phyloP scores from a whole-genome alignment of 1,140 invertebrate genomes.

The Bombus superbus region DNA sequence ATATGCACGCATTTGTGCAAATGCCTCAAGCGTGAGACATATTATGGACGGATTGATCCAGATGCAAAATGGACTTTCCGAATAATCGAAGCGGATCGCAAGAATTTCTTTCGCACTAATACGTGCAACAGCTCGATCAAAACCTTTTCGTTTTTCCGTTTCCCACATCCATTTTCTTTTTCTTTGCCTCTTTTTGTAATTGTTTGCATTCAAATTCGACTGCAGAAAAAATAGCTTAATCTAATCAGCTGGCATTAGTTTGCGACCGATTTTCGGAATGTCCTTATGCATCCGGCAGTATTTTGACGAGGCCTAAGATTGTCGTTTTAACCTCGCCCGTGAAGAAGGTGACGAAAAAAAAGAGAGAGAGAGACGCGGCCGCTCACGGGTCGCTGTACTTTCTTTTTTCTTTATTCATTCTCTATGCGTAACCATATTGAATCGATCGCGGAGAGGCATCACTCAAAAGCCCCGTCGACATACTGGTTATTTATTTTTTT shows the following conservation, averaged over 20 bases:
- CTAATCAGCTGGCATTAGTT: not conserved
- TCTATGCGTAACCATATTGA: not conserved
- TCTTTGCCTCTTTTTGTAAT: not conserved
- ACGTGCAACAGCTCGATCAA: not conserved
- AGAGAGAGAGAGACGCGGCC: constrained; percentile 46
- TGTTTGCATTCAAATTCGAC: not conserved
- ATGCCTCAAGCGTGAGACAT: constrained; percentile 78
- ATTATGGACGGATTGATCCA: constrained; percentile 83
- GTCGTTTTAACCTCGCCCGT: constrained; percentile 75
- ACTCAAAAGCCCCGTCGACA: constrained; percentile 67
- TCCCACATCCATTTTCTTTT: not conserved
- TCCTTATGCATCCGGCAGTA: constrained; percentile 77
- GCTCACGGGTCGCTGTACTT: constrained; percentile 26
- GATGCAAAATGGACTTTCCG: constrained; percentile 76
- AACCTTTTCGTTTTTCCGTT: constrained; percentile 21
- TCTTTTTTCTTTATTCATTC: constrained; percentile 11
- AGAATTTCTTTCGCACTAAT: not conserved
- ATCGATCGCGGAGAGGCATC: constrained; percentile 53
- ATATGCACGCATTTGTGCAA: constrained; percentile 82
- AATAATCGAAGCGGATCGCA: constrained; percentile 65
- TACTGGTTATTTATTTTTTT: constrained; percentile 61
- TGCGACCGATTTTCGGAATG: constrained; percentile 73
- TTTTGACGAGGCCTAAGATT: constrained; percentile 82
- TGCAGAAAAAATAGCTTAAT: not conserved
- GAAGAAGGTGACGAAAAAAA: constrained; percentile 52